Evolutionary conservation across 2,888 invertebrate species (phyloP).

Genomic region (Dioctria linearis): DNA sequence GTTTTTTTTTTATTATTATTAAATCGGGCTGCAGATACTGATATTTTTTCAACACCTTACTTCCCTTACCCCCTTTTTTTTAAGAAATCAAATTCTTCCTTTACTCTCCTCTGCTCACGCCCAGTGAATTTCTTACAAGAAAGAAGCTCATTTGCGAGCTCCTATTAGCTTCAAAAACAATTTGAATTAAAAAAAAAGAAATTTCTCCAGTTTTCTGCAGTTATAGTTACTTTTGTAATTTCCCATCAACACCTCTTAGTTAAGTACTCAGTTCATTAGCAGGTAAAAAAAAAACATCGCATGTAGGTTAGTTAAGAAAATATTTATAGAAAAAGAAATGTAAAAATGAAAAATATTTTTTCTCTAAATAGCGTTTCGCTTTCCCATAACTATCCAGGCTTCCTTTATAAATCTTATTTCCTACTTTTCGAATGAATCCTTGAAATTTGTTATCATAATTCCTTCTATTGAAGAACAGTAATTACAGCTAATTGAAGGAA

Average conservation of each 20-base stretch:
- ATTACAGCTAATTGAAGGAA: too few relatives aligned
- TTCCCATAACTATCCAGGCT: not conserved
- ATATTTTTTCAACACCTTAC: too few relatives aligned
- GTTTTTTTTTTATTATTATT: not conserved
- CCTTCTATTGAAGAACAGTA: too few relatives aligned
- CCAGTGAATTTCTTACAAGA: not conserved
- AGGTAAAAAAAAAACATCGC: slow-evolving; percentile 4
- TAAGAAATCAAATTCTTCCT: too few relatives aligned
- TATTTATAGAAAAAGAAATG: slow-evolving; percentile 26
- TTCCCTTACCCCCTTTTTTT: too few relatives aligned
- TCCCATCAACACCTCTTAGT: not conserved
- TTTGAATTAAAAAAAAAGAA: too few relatives aligned
- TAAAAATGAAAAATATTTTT: not conserved
- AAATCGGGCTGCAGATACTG: too few relatives aligned
- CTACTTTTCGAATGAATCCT: too few relatives aligned
- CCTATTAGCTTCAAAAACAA: too few relatives aligned
- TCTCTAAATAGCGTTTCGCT: not conserved
- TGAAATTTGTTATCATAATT: too few relatives aligned
- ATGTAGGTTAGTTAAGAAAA: slow-evolving; percentile 43
- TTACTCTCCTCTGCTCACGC: not conserved
- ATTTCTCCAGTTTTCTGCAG: not conserved
- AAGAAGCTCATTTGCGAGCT: too few relatives aligned
- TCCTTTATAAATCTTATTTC: not conserved
- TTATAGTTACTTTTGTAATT: not conserved
- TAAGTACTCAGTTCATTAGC: slow-evolving; percentile 23